Base-by-base conservation (phyloP, 1,140 invertebrate genomes). In the Pseudomyrmex gracilis region DNA sequence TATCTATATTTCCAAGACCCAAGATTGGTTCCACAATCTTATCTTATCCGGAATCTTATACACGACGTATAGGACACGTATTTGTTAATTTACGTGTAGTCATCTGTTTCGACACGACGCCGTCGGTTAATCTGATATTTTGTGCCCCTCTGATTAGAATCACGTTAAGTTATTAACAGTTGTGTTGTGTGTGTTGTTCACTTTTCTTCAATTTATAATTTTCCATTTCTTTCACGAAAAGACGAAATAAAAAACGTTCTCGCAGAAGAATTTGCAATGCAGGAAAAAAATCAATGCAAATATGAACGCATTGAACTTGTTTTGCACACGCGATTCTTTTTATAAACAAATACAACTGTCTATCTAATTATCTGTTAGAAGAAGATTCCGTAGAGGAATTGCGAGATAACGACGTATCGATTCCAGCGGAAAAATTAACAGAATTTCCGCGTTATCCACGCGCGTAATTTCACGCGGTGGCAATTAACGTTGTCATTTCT, bases 401-500 rank as follows among this genome's bases (percentile, higher is more conserved):
- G 15, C 10, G 20, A 17, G 2, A 45, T 5, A 47, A 10, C 15
- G 47, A 43, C 13, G 61, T 60, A 58, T 34, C 34, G 57, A 49
- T 20, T 71, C 49, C 34, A 22, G 7, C 1, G 10, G 2, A 8
- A 43, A 76, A 77, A 53, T 57, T 57, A 47, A 70, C 24, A 15
- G 10, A 24, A 58, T 57, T 58, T n/a, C 53, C 15, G 53, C 49
- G 22, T 22, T 49, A 8, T 10, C 34, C 43, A 47, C 34, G 76
- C 43, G 43, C 43, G 5, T 22, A 34, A 71, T 80, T 34, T 70
- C 63, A 15, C 53, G 22, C 66, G 43, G 20, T 5, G 43, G 1
- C 66, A 49, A 71, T 71, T 80, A 78, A 58, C 34, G 43, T 34
- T 7, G 55, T 15, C 5, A 57, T 80, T 80, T 60, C 55, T 49